Percentiles rank a stretch among this genome's conserved stretches.
These are phyloP conservation scores for Phyllopteryx taeniolatus DNA, from an alignment of 2,113 vertebrate species.

Conservation along the genomic window DNA sequence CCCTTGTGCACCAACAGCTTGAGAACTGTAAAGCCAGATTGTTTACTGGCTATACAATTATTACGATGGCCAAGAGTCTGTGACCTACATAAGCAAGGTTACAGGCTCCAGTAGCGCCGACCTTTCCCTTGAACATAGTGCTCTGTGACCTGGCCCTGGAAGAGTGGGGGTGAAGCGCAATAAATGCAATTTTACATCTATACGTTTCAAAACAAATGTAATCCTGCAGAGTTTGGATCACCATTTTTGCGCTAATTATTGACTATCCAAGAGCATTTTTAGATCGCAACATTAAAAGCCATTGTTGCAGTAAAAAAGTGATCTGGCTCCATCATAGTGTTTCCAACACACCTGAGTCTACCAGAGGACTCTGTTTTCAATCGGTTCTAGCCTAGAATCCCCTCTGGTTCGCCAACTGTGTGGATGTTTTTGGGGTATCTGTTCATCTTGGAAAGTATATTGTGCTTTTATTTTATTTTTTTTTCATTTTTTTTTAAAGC, in stretches of 20 bases:
- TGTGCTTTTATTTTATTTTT: not conserved
- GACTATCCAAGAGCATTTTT: slow-evolving; percentile 9
- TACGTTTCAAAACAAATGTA: slow-evolving; percentile 19
- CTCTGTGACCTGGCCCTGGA: slow-evolving; percentile 1
- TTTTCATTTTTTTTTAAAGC: slow-evolving; percentile 6
- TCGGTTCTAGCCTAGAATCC: slow-evolving; percentile 33
- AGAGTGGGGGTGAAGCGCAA: slow-evolving; percentile 8
- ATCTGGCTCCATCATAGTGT: slow-evolving; percentile 46
- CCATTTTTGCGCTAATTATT: slow-evolving; percentile 21
- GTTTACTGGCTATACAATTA: not conserved
- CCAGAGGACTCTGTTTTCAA: slow-evolving; percentile 33
- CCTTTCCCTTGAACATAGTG: not conserved
- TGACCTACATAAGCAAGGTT: slow-evolving; percentile 3
- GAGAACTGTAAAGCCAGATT: not conserved
- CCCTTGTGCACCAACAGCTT: not conserved
- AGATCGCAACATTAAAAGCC: slow-evolving; percentile 26
- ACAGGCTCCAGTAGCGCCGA: slow-evolving; percentile 11
- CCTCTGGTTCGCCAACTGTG: slow-evolving; percentile 14
- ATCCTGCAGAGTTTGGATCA: slow-evolving; percentile 15
- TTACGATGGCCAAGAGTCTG: not conserved
- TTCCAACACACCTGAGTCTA: slow-evolving; percentile 45
- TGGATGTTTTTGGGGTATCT: slow-evolving; percentile 37
- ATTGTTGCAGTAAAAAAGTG: slow-evolving; percentile 43
- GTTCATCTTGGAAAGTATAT: slow-evolving; percentile 21
- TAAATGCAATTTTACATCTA: slow-evolving; percentile 14